These are phyloP conservation scores for Drosophila nebulosa DNA, from an alignment of 1,140 invertebrate genomes.

Conservation along the genomic window DNA sequence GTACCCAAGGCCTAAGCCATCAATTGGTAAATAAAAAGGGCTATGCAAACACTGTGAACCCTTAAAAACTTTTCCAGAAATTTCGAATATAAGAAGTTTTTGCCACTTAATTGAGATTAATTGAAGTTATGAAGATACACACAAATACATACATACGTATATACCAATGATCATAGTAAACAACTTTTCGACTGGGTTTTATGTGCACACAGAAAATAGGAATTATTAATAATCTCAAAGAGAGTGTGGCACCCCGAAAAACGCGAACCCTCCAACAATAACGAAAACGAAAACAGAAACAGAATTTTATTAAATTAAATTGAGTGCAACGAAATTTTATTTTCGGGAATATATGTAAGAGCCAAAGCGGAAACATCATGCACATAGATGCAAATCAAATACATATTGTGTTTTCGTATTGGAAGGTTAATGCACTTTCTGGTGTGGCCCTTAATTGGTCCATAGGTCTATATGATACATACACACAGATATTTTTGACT, in stretches of 20 bases:
- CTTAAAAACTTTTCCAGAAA: conserved; percentile 44
- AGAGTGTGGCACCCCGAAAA: conserved; percentile 53
- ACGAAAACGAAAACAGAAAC: conserved; percentile 14
- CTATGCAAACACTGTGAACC: conserved; percentile 47
- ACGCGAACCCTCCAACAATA: conserved; percentile 40
- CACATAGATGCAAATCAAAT: conserved; percentile 58
- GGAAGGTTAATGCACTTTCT: conserved; percentile 65
- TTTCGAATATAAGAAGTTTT: conserved; percentile 43
- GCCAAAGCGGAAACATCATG: conserved; percentile 29
- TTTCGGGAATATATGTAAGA: not conserved
- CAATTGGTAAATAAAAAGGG: conserved; percentile 66
- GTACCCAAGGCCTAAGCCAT: conserved; percentile 55
- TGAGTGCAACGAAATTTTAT: conserved; percentile 62
- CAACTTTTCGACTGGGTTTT: conserved; percentile 64
- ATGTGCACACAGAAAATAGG: conserved; percentile 55
- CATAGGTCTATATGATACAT: conserved; percentile 14
- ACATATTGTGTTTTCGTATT: conserved; percentile 7
- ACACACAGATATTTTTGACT: not conserved
- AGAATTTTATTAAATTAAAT: conserved; percentile 73
- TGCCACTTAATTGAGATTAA: conserved; percentile 75
- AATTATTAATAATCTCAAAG: conserved; percentile 66
- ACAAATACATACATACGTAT: conserved; percentile 22
- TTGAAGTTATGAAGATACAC: conserved; percentile 58
- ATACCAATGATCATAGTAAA: conserved; percentile 54
- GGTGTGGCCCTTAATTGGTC: conserved; percentile 58